Percentiles rank a stretch among this genome's conserved stretches.
These are phyloP conservation scores for Apostichopus leukothele DNA, from an alignment of 53 echinoderm and acorn worm species.

Conservation along the genomic window DNA sequence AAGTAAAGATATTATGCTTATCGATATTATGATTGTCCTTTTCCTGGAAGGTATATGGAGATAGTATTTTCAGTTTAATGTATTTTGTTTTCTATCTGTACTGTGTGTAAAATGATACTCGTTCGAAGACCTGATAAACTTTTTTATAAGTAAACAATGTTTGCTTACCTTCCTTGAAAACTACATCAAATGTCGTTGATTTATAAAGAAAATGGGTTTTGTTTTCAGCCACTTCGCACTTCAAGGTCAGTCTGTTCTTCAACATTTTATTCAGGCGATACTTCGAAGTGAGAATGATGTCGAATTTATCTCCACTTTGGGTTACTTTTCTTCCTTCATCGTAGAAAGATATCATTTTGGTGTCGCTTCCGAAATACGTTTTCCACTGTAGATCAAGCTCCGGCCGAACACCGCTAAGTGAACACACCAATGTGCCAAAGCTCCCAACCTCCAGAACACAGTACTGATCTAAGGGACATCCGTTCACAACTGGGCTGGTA, in stretches of 20 bases:
- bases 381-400: background rate
- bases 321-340: background rate
- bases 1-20: no score
- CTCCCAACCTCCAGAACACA: background rate
- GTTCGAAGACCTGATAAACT: no score
- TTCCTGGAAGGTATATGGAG: no score
- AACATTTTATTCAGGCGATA: background rate
- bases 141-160: no score
- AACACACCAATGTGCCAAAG: background rate
- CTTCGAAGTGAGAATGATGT: constrained; percentile 9
- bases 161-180: background rate
- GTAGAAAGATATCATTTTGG: background rate
- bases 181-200: background rate
- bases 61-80: no score
- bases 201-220: background rate
- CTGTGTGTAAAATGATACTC: no score
- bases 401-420: background rate
- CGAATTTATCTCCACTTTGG: background rate
- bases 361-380: background rate
- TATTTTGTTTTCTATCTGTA: no score
- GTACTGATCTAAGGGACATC: background rate
- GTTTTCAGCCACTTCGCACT: background rate
- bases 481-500: background rate
- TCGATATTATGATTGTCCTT: no score
- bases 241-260: background rate